A percentile compares a stretch with the other conserved stretches of the same genome.
These are phyloP conservation scores for Zygaena filipendulae DNA, from an alignment of 2,888 invertebrate genomes.

Conservation along the genomic window DNA sequence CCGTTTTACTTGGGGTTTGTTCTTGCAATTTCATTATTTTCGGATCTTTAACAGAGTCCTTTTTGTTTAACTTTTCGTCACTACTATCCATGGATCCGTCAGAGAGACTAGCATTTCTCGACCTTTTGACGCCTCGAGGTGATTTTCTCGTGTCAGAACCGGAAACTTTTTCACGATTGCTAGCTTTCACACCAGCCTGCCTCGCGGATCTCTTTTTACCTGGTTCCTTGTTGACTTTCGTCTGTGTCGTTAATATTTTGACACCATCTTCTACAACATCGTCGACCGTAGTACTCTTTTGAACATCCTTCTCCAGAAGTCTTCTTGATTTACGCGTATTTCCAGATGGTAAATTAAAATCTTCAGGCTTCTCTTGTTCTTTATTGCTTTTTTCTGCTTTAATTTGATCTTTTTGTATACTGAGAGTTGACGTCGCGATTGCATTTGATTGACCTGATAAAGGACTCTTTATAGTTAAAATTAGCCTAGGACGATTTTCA, in stretches of 20 bases:
- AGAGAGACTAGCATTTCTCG: slow-evolving; percentile 72
- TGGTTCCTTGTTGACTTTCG: slow-evolving; percentile 30
- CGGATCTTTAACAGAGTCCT: slow-evolving; percentile 30
- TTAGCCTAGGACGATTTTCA: slow-evolving; percentile 77
- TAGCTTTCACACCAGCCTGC: slow-evolving; percentile 50
- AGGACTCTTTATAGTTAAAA: slow-evolving; percentile 84
- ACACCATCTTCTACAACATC: slow-evolving; percentile 92
- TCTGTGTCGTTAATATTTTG: slow-evolving; percentile 64
- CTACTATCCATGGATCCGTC: slow-evolving; percentile 73
- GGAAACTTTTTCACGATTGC: slow-evolving; percentile 28
- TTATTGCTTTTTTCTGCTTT: slow-evolving; percentile 41
- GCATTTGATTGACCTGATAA: slow-evolving; percentile 49
- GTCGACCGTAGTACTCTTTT: slow-evolving; percentile 82
- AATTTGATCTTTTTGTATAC: slow-evolving; percentile 43
- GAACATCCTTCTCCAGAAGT: slow-evolving; percentile 80
- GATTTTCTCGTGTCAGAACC: slow-evolving; percentile 67
- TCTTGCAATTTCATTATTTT: slow-evolving; percentile 36
- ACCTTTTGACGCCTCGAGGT: slow-evolving; percentile 71
- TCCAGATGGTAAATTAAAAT: slow-evolving; percentile 70
- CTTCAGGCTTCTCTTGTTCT: slow-evolving; percentile 66
- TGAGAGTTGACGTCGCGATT: slow-evolving; percentile 46
- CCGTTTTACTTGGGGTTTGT: slow-evolving; percentile 15
- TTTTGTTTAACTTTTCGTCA: slow-evolving; percentile 61
- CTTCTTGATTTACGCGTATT: slow-evolving; percentile 86
- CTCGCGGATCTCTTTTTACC: slow-evolving; percentile 67